Evolutionary conservation across 2,888 invertebrate species (phyloP).

Genomic region (Pheosia gnoma): DNA sequence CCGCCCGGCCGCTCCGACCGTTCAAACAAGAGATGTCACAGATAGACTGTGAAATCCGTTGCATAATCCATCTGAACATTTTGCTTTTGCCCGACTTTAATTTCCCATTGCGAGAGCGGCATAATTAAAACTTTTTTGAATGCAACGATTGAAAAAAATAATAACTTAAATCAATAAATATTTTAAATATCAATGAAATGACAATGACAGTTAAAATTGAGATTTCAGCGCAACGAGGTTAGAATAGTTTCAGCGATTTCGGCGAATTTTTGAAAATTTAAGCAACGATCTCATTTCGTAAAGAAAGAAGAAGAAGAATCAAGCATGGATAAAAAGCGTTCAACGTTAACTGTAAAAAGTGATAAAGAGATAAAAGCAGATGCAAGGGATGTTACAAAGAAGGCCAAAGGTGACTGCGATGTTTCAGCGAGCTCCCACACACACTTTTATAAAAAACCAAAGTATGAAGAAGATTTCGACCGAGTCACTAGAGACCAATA

Average conservation of each 20-base stretch:
- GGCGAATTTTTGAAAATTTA: not conserved
- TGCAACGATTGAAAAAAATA: not conserved
- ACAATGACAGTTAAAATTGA: not conserved
- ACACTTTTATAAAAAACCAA: slow-evolving; percentile 50
- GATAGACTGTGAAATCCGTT: slow-evolving; percentile 38
- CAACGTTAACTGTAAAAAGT: slow-evolving; percentile 23
- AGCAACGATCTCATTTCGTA: not conserved
- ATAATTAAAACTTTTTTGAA: not conserved
- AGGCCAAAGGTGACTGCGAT: slow-evolving; percentile 41
- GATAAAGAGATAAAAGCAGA: slow-evolving; percentile 8
- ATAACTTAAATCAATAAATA: not conserved
- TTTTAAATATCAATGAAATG: not conserved
- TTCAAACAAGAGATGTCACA: slow-evolving; percentile 44
- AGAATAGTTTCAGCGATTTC: not conserved
- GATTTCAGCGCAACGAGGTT: not conserved
- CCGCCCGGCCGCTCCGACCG: slow-evolving; percentile 22
- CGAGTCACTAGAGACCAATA: slow-evolving; percentile 55
- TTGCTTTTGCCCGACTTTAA: slow-evolving; percentile 6
- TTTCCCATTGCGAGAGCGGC: slow-evolving; percentile 3
- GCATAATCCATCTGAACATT: slow-evolving; percentile 33
- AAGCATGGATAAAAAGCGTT: slow-evolving; percentile 39
- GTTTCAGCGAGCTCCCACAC: slow-evolving; percentile 54
- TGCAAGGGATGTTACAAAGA: slow-evolving; percentile 21
- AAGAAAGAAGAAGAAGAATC: too few species aligned
- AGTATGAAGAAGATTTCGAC: slow-evolving; percentile 36